phyloP scores from a whole-genome alignment of 2,113 vertebrate species.

The Pseudonaja textilis region DNA sequence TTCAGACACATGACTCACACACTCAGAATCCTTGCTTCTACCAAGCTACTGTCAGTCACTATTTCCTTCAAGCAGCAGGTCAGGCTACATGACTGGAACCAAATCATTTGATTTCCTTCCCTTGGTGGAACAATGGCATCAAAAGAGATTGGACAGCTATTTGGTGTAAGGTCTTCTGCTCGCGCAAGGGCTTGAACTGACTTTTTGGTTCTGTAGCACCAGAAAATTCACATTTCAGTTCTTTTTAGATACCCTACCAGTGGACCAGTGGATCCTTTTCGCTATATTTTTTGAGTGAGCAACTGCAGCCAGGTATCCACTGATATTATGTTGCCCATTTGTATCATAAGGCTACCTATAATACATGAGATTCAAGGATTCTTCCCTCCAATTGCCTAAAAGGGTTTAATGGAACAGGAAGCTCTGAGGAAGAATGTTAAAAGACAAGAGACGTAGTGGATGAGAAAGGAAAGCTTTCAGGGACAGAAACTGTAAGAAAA shows the following conservation, averaged over 20 bases:
- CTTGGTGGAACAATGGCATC: not conserved
- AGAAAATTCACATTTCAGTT: not conserved
- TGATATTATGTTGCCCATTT: not conserved
- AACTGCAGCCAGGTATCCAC: not conserved
- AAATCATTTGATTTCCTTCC: not conserved
- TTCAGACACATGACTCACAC: not conserved
- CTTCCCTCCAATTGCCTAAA: not conserved
- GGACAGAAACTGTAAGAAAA: not conserved
- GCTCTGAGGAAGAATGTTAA: not conserved
- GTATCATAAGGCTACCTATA: not conserved
- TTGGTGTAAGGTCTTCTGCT: not conserved
- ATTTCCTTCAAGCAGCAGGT: not conserved
- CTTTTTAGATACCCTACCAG: not conserved
- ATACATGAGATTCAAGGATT: not conserved
- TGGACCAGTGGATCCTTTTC: not conserved
- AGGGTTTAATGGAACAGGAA: not conserved
- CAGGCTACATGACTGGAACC: not conserved
- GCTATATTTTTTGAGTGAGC: not conserved
- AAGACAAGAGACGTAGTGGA: not conserved
- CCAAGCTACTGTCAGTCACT: not conserved
- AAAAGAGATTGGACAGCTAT: not conserved
- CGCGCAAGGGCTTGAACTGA: not conserved
- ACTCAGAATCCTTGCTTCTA: not conserved
- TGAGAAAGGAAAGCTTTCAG: not conserved
- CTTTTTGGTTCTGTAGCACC: not conserved